A percentile compares a stretch with the other conserved stretches of the same genome.
Evolutionary conservation across 2,113 vertebrate species (phyloP).

Genomic region (Seriola dumerili): DNA sequence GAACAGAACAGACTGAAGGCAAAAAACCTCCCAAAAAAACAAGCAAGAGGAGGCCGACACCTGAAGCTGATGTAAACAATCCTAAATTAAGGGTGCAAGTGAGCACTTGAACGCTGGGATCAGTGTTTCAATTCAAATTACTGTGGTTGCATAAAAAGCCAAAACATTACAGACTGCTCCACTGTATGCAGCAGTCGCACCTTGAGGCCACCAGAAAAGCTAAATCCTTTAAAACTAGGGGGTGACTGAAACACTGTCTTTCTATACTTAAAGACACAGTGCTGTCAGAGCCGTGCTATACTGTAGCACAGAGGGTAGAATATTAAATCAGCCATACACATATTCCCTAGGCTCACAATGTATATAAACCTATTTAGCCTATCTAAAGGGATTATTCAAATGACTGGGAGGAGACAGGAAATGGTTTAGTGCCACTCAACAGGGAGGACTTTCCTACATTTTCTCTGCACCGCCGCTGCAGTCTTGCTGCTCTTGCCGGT

Average conservation of each 20-base stretch:
- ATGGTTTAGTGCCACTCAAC: constrained; percentile 32
- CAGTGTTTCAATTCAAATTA: background rate
- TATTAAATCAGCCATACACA: constrained; percentile 5
- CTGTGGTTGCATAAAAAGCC: background rate
- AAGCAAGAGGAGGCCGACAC: no score
- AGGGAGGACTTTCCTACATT: background rate
- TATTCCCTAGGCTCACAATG: background rate
- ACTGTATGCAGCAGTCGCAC: background rate
- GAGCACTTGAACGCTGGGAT: no score
- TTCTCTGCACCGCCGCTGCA: constrained; percentile 2
- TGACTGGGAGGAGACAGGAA: constrained; percentile 17
- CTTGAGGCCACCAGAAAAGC: background rate
- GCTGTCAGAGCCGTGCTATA: background rate
- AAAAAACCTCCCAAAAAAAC: no score
- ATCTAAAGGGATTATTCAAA: constrained; percentile 43
- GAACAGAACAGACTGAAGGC: no score
- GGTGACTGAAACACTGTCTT: background rate
- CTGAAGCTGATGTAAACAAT: no score
- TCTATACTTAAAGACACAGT: background rate
- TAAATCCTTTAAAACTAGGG: background rate
- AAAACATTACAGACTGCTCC: background rate
- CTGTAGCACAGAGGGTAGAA: background rate
- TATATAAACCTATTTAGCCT: constrained; percentile 44
- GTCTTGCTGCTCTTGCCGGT: background rate
- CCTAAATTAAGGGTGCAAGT: no score